These are phyloP conservation scores for Apamea sordens DNA, from an alignment of 2,888 invertebrate genomes.

Conservation along the genomic window DNA sequence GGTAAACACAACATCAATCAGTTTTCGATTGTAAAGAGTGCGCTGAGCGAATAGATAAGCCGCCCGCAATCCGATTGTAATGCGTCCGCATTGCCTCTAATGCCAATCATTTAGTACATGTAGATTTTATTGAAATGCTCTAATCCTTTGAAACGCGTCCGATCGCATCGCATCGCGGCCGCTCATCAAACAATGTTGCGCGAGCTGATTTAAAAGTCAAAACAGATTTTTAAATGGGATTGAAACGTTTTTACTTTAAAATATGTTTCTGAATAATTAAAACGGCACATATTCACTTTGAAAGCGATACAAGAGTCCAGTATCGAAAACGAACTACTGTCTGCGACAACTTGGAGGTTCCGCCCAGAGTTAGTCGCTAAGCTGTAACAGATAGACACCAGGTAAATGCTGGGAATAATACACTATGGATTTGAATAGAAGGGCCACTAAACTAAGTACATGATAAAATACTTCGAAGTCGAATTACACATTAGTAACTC, in stretches of 20 bases:
- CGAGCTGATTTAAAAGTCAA: constrained; percentile 21
- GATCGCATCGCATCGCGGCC: constrained; percentile 8
- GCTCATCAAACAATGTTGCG: neutral
- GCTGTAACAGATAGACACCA: neutral
- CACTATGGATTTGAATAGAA: neutral
- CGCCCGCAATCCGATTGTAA: neutral
- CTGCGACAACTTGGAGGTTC: neutral
- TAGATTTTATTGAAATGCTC: constrained; percentile 8
- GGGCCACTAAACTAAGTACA: neutral
- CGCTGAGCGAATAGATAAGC: neutral
- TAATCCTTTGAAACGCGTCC: constrained; percentile 25
- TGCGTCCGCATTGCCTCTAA: constrained; percentile 17
- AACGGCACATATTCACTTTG: neutral
- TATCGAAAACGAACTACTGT: constrained; percentile 1
- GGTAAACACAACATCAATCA: constrained; percentile 1
- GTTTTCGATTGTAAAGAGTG: neutral
- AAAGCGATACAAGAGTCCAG: neutral
- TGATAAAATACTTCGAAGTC: neutral
- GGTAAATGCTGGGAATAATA: neutral
- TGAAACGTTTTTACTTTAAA: constrained; percentile 2
- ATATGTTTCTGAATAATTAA: neutral
- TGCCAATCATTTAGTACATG: constrained; percentile 9
- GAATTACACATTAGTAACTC: neutral
- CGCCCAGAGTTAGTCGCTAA: neutral
- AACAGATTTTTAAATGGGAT: constrained; percentile 1